Conservation (phyloP, 2,113 vertebrate genomes). For the Hystrix brachyura region DNA sequence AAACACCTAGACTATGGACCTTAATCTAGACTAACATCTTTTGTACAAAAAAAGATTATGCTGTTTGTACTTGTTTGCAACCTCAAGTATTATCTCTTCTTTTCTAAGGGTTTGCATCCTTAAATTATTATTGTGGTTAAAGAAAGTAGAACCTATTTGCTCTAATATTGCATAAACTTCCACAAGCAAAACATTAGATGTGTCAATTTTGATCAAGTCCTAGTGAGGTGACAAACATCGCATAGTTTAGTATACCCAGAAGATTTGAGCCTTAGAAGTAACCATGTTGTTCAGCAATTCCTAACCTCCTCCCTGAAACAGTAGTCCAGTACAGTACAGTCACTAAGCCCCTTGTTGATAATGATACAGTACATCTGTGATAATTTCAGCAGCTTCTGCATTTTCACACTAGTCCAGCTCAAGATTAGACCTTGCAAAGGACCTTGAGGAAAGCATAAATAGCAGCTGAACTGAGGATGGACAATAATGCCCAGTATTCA, state of each 20-base stretch:
- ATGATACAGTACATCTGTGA: not conserved
- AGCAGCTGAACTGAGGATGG: not conserved
- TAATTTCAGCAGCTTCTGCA: not conserved
- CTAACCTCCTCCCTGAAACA: not conserved
- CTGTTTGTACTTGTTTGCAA: not conserved
- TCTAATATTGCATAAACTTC: not conserved
- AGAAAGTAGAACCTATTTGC: not conserved
- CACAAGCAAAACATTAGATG: not conserved
- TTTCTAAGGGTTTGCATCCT: not conserved
- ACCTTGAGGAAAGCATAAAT: not conserved
- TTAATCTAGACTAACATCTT: not conserved
- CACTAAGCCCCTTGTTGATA: conserved; percentile 5
- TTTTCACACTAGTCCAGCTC: conserved; percentile 19
- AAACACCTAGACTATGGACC: not conserved
- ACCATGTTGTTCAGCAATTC: not conserved
- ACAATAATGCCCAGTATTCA: not conserved
- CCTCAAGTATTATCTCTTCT: not conserved
- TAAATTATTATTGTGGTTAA: not conserved
- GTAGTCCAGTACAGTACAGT: not conserved
- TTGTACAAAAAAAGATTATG: not conserved
- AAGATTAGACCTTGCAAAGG: not conserved
- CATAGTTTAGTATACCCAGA: conserved; percentile 5
- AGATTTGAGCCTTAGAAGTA: not conserved
- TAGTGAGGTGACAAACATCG: not conserved
- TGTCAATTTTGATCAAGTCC: not conserved